Evolutionary conservation across 2,797 vertebrate genomes (phyloP), one percentile per base, ranked within the genome.

Genomic region (Bovichtus diacanthus): DNA sequence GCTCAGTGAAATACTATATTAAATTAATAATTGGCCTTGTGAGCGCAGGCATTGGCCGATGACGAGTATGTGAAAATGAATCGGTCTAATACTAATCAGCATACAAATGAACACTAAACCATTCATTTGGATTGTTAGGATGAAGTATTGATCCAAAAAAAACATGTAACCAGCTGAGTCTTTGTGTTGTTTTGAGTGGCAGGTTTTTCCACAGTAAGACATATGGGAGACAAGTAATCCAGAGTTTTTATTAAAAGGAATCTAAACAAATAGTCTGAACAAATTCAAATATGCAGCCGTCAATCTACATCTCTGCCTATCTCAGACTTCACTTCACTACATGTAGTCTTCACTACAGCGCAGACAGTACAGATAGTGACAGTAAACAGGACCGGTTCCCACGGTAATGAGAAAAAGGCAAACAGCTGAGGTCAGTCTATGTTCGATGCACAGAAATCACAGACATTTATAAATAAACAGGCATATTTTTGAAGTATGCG

Each of bases 281-380:
- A 62, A 56, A 23, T 61, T 66, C 0, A 75, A 31, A 47, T 21
- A 43, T 63, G 44, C 16, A 55, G 23, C 25, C 76, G 11, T 63
- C 13, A 39, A 3, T 55, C 50, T 9, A 25, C 47, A 60, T 68
- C 47, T 55, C 19, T 44, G n/a, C 34, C 15, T 27, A 9, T 41
- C 2, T 59, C 18, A 46, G 29, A 56, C n/a, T 34, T 47, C 46
- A 66, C 39, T 47, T 43, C 5, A 36, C 5, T 39, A 18, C 54
- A 60, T 21, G 43, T 25, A 18, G 5, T 21, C 9, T 49, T 55
- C 9, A n/a, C 54, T 16, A 13, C 55, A 55, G 50, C 2, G 2
- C n/a, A 60, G 34, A 19, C 9, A 49, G 36, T 3, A 36, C 13
- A 15, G 5, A 44, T 50, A n/a, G 23, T 61, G 62, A 76, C 53